Evolutionary conservation across 2,797 vertebrate genomes (phyloP).

Genomic region (Bucorvus abyssinicus): DNA sequence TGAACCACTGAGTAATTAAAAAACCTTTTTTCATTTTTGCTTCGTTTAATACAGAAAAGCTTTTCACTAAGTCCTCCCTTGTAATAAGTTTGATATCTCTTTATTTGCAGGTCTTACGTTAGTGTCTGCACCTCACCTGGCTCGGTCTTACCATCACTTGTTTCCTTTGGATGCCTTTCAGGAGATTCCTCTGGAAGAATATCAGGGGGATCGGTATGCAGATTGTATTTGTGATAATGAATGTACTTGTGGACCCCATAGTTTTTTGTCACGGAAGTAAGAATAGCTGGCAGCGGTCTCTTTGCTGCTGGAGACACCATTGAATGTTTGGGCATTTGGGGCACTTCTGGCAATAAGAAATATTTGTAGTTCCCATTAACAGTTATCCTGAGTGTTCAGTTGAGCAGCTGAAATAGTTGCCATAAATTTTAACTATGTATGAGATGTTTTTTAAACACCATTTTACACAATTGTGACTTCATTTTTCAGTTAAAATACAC

Average conservation of each 20-base stretch:
- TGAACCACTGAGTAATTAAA: not conserved
- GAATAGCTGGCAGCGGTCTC: not conserved
- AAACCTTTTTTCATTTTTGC: not conserved
- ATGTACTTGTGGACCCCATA: not conserved
- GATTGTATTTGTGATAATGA: not conserved
- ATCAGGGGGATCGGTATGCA: slow-evolving; percentile 81
- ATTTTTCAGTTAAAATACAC: not conserved
- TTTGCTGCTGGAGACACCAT: not conserved
- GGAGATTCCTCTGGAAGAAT: slow-evolving; percentile 80
- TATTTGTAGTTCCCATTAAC: not conserved
- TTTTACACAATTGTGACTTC: not conserved
- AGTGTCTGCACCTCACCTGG: slow-evolving; percentile 94
- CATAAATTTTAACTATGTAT: not conserved
- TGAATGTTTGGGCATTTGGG: not conserved
- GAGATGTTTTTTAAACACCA: not conserved
- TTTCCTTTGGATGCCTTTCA: slow-evolving; percentile 91
- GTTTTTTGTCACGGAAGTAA: not conserved
- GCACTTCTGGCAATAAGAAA: not conserved
- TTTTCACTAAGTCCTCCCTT: not conserved
- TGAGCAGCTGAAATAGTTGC: not conserved
- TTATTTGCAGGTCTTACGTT: slow-evolving; percentile 85
- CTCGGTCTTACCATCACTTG: slow-evolving; percentile 96
- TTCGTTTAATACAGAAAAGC: not conserved
- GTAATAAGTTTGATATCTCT: not conserved
- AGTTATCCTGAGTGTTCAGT: not conserved